Evolutionary conservation across 2,113 vertebrate genomes (phyloP).

Genomic region (Azemiops feae): DNA sequence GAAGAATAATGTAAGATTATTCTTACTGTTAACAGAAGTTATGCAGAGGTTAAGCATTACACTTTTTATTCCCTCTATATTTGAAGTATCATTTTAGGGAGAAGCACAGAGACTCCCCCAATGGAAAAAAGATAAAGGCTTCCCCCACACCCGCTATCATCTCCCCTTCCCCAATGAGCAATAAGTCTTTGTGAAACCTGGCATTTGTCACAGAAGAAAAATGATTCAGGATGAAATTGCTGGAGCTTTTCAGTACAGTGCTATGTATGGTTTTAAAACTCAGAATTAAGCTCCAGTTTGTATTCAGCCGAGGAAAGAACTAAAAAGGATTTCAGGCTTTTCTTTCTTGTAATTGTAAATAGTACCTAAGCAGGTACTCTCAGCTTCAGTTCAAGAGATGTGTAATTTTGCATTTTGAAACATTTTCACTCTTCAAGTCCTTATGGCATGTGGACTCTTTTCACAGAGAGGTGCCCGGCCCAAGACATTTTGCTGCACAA

Average conservation of each 20-base stretch:
- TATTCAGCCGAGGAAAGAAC: not conserved
- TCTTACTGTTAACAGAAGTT: not conserved
- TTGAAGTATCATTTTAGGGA: not conserved
- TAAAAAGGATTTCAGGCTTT: not conserved
- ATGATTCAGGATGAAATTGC: not conserved
- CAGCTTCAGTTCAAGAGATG: not conserved
- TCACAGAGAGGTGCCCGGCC: not conserved
- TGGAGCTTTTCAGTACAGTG: not conserved
- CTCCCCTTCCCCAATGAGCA: not conserved
- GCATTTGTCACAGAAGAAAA: not conserved
- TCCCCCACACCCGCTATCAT: not conserved
- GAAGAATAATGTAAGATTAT: not conserved
- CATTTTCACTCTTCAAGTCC: not conserved
- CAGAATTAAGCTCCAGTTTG: not conserved
- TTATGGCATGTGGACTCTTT: not conserved
- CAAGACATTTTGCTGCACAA: not conserved
- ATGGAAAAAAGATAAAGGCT: not conserved
- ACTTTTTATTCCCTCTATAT: not conserved
- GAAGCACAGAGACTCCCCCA: not conserved
- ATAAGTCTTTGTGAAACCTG: not conserved
- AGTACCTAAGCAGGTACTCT: not conserved
- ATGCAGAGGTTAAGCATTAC: not conserved
- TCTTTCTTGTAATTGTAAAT: not conserved
- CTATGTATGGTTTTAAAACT: not conserved
- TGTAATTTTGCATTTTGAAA: not conserved